Evolutionary conservation across 64 coral and sea anemone genomes (phyloP).

Genomic region (Montipora foliosa): DNA sequence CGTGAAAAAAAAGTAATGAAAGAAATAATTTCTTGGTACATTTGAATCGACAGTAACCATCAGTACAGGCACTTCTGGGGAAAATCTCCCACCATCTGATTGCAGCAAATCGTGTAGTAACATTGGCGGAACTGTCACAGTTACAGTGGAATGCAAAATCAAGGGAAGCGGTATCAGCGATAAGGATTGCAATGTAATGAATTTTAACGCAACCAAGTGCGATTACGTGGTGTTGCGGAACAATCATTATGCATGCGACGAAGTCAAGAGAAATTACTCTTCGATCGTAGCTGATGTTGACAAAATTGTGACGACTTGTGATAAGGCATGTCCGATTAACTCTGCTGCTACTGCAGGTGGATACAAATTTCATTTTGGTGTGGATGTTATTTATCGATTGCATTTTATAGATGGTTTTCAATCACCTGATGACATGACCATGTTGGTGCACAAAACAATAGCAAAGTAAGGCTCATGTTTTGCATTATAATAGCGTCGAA

Average conservation of each 20-base stretch:
- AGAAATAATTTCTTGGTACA: background rate
- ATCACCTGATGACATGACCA: too few species aligned
- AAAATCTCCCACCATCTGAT: background rate
- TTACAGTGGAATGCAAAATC: conserved; percentile 8
- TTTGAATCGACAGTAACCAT: background rate
- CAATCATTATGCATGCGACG: background rate
- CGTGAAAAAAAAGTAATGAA: too few species aligned
- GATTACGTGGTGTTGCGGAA: background rate
- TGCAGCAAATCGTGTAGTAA: conserved; percentile 6
- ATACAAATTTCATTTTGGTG: too few species aligned
- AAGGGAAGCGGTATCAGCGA: background rate
- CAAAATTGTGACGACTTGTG: background rate
- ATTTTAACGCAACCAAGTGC: conserved; percentile 5
- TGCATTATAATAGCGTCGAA: too few species aligned
- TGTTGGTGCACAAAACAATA: too few species aligned
- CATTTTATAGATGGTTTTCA: too few species aligned
- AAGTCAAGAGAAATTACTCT: conserved; percentile 2
- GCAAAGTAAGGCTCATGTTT: too few species aligned
- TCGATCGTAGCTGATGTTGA: background rate
- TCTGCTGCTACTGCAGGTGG: background rate
- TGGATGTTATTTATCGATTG: too few species aligned
- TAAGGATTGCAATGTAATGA: background rate
- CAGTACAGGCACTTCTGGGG: background rate
- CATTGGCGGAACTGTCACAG: conserved; percentile 1
- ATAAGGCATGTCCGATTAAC: background rate